Evolutionary conservation across 2,888 invertebrate species (phyloP), one percentile per base, ranked within the genome.

Genomic region (Agrochola lychnidis): DNA sequence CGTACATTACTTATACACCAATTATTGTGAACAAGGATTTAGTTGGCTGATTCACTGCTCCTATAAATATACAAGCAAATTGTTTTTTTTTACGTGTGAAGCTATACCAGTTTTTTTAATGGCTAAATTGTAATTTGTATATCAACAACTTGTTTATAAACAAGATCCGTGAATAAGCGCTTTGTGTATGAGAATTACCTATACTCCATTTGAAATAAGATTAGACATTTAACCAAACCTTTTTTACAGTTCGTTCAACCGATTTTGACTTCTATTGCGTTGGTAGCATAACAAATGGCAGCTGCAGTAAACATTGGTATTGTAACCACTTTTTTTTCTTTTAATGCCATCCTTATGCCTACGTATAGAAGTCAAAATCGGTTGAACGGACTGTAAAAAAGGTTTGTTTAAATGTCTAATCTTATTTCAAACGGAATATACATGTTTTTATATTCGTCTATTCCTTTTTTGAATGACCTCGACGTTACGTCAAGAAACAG

Each of bases 21-120:
- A 36, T 30, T 30, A 30, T 36, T 36, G 3, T 36, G 4, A 25
- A 25, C 16, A 0, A 53, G 14, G 36, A 57, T 76, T 74, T 57
- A n/a, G n/a, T 68, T 57, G 1, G 36, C 10, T 30, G 36, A 61
- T 59, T 70, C 19, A 62, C 6, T 51, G 40, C 10, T 51, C 19
- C 14, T 51, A 16, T 67, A 62, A 10, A 45, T 70, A 77, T 63
- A 57, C 7, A 62, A 77, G 36, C 10, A 9, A 16, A 62, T 6
- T 19, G n/a, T 25, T 57, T 79, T 53, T 79, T 53, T 51, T n/a
- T n/a, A 30, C 16, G 6, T 9, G 48, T 12, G 25, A n/a, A 19
- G 9, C 2, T 30, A 16, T 12, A 67, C 22, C 14, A 4, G 63
- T 30, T 67, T 81, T 59, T 42, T 25, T 30, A 40, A 68, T 61